Evolutionary conservation across 2,888 invertebrate genomes (phyloP), one percentile per base, ranked within the genome.

Genomic region (Brachypalpus laphriformis): DNA sequence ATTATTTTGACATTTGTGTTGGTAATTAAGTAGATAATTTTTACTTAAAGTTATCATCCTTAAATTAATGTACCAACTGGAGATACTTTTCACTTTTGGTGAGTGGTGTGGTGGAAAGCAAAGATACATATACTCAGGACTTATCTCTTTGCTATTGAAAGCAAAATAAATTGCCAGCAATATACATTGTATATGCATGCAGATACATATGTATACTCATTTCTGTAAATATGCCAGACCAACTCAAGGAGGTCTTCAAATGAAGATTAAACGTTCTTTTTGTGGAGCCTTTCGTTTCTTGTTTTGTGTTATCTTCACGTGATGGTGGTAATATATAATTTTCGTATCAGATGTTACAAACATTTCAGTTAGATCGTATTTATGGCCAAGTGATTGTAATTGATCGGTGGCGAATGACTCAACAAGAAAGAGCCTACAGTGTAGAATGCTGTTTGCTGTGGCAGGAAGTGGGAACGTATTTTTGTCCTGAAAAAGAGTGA

Each of bases 21-120:
- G 82, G 85, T 86, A 86, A 86, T 86, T 86, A 86, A 86, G 85
- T 86, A 86, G 85, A 86, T 86, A 72, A 86, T 68, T 78, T 78
- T 63, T 71, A 71, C 80, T 85, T 80, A 75, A 80, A 80, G 70
- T 59, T 85, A 85, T 85, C 80, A 80, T 65, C 57, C 42, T 20
- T 42, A 80, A 72, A 78, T 80, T 74, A 65, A 74, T 74, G 78
- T 74, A 65, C 70, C 63, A 42, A 51, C 45, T 11, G 42, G 3
- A 68, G 77, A 75, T 80, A 71, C 70, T 80, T 75, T 74, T 57
- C 51, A 66, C 63, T 65, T 40, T 59, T 25, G 47, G 47, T 56
- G 42, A 31, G 31, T 57, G 68, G 31, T 57, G n/a, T n/a, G n/a
- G n/a, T n/a, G n/a, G n/a, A n/a, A n/a, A n/a, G n/a, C n/a, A n/a